phyloP scores from a whole-genome alignment of 2,113 vertebrate species.

The Nibea albiflora region DNA sequence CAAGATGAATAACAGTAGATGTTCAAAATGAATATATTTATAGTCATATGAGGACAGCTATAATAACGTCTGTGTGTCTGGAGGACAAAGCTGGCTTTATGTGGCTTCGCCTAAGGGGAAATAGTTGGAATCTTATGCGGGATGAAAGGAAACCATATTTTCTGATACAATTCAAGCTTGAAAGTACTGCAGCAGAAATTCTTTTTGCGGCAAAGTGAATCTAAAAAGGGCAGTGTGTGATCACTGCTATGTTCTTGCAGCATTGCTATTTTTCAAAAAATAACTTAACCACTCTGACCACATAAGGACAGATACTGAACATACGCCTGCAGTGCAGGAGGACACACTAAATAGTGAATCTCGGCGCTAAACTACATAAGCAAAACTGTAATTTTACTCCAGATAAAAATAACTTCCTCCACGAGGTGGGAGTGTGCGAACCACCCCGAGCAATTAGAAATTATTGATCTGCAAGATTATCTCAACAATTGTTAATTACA shows the following conservation, averaged over 20 bases:
- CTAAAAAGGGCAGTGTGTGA: constrained; percentile 47
- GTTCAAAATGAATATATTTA: constrained; percentile 66
- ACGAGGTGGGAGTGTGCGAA: neutral
- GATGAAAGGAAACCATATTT: constrained; percentile 73
- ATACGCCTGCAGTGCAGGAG: neutral
- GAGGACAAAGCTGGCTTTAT: constrained; percentile 78
- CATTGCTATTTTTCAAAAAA: constrained; percentile 4
- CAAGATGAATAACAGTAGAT: constrained; percentile 67
- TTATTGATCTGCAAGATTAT: constrained; percentile 62
- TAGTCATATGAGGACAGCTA: constrained; percentile 73
- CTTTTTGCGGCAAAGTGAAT: constrained; percentile 49
- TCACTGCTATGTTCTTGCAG: constrained; percentile 34
- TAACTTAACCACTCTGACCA: neutral
- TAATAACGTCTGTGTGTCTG: constrained; percentile 70
- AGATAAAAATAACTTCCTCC: no score
- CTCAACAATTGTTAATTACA: constrained; percentile 58
- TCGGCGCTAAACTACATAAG: neutral
- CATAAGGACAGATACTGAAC: neutral
- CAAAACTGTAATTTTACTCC: no score
- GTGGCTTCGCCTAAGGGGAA: constrained; percentile 68
- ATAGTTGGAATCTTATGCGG: constrained; percentile 41
- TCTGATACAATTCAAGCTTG: constrained; percentile 55
- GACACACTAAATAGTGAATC: neutral
- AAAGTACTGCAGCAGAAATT: constrained; percentile 55
- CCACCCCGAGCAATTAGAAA: constrained; percentile 52